These are phyloP conservation scores for Hippopotamus amphibius DNA, from an alignment of 2,113 vertebrate genomes.

Conservation along the genomic window DNA sequence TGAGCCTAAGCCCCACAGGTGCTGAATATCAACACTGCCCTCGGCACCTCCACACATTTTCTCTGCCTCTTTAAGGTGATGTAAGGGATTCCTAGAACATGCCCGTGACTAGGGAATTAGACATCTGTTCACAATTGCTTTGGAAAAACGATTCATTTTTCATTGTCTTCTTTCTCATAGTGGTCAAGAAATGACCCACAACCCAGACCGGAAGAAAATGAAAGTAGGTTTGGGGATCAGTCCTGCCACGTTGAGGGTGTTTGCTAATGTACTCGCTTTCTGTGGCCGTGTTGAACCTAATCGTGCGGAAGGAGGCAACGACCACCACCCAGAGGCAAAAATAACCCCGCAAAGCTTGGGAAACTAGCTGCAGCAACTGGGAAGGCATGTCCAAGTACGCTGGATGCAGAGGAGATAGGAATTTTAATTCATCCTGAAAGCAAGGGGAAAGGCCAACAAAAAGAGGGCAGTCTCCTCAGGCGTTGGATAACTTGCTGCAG, in stretches of 20 bases:
- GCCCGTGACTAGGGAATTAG: background rate
- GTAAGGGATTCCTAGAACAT: conserved; percentile 11
- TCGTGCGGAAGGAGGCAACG: conserved; percentile 70
- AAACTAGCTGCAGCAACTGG: conserved; percentile 50
- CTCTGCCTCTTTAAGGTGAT: conserved; percentile 30
- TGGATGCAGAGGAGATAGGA: conserved; percentile 62
- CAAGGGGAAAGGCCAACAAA: background rate
- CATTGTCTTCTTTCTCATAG: conserved; percentile 80
- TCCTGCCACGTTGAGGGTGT: conserved; percentile 51
- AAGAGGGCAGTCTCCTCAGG: accelerated
- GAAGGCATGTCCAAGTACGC: conserved; percentile 15
- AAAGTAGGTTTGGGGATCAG: conserved; percentile 82
- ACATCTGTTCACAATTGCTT: conserved; percentile 52
- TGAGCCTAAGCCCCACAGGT: background rate
- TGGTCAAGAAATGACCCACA: conserved; percentile 75
- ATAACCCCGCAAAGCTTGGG: conserved; percentile 62
- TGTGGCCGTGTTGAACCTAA: conserved; percentile 58
- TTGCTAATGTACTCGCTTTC: conserved; percentile 60
- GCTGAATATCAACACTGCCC: background rate
- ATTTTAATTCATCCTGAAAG: conserved; percentile 67
- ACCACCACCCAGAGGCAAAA: conserved; percentile 72
- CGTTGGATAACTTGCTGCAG: background rate
- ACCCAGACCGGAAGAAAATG: conserved; percentile 80
- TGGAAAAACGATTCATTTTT: conserved; percentile 76
- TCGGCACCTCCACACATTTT: background rate